Base-by-base conservation (phyloP, 2,888 invertebrate genomes). In the Caenorhabditis doughertyi region DNA sequence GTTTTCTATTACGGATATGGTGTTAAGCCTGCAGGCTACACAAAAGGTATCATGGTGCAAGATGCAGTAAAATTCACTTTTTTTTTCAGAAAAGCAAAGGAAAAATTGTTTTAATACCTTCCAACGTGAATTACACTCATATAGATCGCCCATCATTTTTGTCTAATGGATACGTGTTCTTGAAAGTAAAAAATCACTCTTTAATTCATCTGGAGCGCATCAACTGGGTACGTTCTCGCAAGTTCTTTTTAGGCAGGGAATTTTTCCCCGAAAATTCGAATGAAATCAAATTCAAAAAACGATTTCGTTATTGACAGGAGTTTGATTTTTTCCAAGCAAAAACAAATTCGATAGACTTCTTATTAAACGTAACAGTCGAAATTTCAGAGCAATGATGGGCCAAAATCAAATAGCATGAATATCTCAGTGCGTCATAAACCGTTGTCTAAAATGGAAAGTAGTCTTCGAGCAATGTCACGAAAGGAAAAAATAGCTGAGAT, bases 61-160 rank as follows among this genome's bases (percentile, higher is more conserved):
- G 39, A 39, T 13, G 11, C 4, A 18, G 1, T 11, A 8, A 0
- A 3, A 27, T 16, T n/a, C n/a, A n/a, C n/a, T n/a, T n/a, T n/a
- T n/a, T n/a, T 32, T 68, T 65, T 44, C 39, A 73, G 58, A 58
- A 42, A 8, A 72, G 74, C 18, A 85, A 73, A 0, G 82, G 84
- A 13, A 85, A 83, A 60, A 74, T 86, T 49, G 80, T 86, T 1
- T 65, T 73, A 64, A 79, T 27, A 80, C 86, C 3, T 29, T 35
- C 23, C 35, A 64, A 16, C 23, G 29, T 86, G 11, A 86, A 86
- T 47, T 81, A 81, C 23, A 83, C 86, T 3, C 83, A 84, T 84
- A 86, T 86, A 2, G 81, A 86, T 35, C 84, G 79, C 55, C 83
- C 83, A 27, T 56, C 81, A 11, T 64, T 51, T 56, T 67, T 39